phyloP scores from a whole-genome alignment of 1,140 invertebrate species.

The Gryon sp. region DNA sequence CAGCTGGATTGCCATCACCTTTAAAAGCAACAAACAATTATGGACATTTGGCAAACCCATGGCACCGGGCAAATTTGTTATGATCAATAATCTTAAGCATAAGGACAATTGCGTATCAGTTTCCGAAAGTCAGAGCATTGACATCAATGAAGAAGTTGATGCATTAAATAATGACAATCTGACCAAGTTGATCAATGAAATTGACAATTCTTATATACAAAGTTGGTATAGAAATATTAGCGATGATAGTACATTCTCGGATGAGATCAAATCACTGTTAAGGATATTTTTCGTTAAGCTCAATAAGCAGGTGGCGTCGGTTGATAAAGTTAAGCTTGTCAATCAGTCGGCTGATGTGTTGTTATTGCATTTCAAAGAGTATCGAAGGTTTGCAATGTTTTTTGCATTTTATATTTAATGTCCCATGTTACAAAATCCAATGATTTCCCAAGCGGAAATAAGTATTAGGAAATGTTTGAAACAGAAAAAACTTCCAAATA shows the following conservation, averaged over 20 bases:
- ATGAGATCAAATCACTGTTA: slow-evolving; percentile 67
- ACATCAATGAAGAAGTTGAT: slow-evolving; percentile 22
- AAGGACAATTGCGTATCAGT: not conserved
- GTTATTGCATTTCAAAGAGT: slow-evolving; percentile 75
- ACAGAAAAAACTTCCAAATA: too few relatives aligned
- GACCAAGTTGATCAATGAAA: slow-evolving; percentile 63
- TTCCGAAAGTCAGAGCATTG: slow-evolving; percentile 7
- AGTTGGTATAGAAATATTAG: slow-evolving; percentile 74
- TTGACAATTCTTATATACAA: slow-evolving; percentile 66
- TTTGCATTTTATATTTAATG: too few relatives aligned
- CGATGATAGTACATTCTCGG: slow-evolving; percentile 67
- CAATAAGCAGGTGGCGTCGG: slow-evolving; percentile 52
- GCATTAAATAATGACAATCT: slow-evolving; percentile 18
- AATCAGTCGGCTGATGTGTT: slow-evolving; percentile 72
- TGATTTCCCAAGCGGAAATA: too few relatives aligned
- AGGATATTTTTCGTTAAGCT: slow-evolving; percentile 65
- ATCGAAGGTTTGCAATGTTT: slow-evolving; percentile 73
- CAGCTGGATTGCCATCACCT: slow-evolving; percentile 55
- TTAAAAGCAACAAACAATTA: slow-evolving; percentile 30
- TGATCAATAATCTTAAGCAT: slow-evolving; percentile 7
- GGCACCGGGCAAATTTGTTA: slow-evolving; percentile 15
- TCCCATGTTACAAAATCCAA: too few relatives aligned
- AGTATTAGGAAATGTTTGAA: too few relatives aligned
- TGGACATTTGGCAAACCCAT: slow-evolving; percentile 1
- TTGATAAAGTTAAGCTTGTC: slow-evolving; percentile 70